Conservation (phyloP, 2,888 invertebrate genomes). For the Pristionchus mayeri region DNA sequence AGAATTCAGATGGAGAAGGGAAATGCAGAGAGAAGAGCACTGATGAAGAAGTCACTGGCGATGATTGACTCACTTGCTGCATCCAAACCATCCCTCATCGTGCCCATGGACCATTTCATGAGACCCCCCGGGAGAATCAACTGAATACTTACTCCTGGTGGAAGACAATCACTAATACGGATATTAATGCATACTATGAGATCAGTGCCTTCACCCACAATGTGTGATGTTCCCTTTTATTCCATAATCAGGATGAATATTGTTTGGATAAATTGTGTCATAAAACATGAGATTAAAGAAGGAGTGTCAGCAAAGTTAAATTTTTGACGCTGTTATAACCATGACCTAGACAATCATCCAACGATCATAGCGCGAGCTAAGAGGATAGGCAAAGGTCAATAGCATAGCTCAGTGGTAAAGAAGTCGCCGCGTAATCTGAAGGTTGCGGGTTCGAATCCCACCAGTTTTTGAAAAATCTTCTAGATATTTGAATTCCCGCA, state of each 20-base stretch:
- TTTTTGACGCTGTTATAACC: no score
- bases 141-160: not conserved
- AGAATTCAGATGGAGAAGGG: not conserved
- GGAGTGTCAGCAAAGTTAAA: no score
- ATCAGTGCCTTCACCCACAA: slow-evolving; percentile 2
- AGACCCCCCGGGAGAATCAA: slow-evolving; percentile 19
- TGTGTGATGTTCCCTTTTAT: not conserved
- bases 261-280: not conserved
- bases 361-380: no score
- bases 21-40: slow-evolving; percentile 25
- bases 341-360: no score
- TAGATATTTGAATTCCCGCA: no score
- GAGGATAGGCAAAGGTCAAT: no score
- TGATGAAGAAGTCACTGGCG: slow-evolving; percentile 46
- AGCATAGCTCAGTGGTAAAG: no score
- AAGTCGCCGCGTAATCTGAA: no score
- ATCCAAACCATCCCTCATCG: slow-evolving; percentile 44
- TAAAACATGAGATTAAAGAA: no score
- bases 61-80: slow-evolving; percentile 35
- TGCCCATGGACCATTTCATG: slow-evolving; percentile 26
- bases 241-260: not conserved
- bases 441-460: no score
- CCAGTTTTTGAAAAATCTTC: no score
- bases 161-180: not conserved
- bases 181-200: not conserved